A percentile compares a stretch with the other conserved stretches of the same genome.
phyloP scores from a whole-genome alignment of 1,140 invertebrate genomes.

The Bathynomus jamesi region DNA sequence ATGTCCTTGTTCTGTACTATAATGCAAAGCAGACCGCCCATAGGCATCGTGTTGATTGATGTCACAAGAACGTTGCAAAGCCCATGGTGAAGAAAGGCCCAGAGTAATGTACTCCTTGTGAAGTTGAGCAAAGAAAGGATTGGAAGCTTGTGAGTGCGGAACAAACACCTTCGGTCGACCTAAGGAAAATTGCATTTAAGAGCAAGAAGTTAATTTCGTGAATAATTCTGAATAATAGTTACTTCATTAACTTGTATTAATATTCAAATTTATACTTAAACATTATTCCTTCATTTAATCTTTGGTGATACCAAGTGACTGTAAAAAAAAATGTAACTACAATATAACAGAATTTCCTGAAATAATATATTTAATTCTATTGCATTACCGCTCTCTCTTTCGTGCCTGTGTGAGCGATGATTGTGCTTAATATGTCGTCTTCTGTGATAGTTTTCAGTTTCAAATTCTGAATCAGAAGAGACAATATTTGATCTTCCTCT shows the following conservation, averaged over 20 bases:
- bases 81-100: conserved; percentile 15
- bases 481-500: conserved; percentile 26
- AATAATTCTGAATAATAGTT: too few species aligned
- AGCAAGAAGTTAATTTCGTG: not conserved
- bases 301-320: too few species aligned
- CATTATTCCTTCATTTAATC: too few species aligned
- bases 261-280: too few species aligned
- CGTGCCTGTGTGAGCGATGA: conserved; percentile 29
- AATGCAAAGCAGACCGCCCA: conserved; percentile 52
- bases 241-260: too few species aligned
- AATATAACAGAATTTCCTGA: too few species aligned
- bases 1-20: conserved; percentile 51
- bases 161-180: conserved; percentile 41
- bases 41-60: conserved; percentile 49
- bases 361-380: too few species aligned
- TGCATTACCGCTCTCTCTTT: conserved; percentile 36
- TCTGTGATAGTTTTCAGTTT: conserved; percentile 21
- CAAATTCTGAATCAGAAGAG: conserved; percentile 31
- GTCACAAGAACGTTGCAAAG: conserved; percentile 41
- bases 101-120: conserved; percentile 23
- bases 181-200: conserved; percentile 41
- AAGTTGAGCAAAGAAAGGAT: conserved; percentile 25
- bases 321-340: too few species aligned
- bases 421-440: conserved; percentile 26
- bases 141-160: conserved; percentile 14